A percentile compares a stretch with the other conserved stretches of the same genome.
These are phyloP conservation scores for Austrofundulus limnaeus DNA, from an alignment of 2,113 vertebrate genomes.

Conservation along the genomic window DNA sequence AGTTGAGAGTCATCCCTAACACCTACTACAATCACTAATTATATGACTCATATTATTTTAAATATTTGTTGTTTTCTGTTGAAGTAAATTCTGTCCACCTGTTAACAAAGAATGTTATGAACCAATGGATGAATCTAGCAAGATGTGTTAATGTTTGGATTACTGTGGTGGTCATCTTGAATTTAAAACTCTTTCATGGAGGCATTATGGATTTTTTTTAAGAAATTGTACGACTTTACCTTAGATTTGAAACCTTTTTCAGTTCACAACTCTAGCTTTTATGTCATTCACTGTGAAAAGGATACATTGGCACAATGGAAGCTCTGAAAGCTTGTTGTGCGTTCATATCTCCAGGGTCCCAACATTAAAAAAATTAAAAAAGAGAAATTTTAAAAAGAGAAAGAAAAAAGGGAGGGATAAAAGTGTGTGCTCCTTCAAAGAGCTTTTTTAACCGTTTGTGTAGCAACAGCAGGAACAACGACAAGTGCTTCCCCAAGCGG, in stretches of 20 bases:
- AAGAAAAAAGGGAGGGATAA: too few species aligned
- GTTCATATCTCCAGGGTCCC: constrained; percentile 6
- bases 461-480: constrained; percentile 25
- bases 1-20: too few species aligned
- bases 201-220: neutral
- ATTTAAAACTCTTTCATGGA: too few species aligned
- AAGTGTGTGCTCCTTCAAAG: constrained; percentile 9
- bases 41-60: too few species aligned
- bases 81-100: too few species aligned
- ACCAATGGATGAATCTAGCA: too few species aligned
- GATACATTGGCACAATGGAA: constrained; percentile 30
- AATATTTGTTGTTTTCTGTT: too few species aligned
- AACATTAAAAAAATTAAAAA: constrained; percentile 6
- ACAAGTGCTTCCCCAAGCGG: constrained; percentile 34
- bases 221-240: neutral
- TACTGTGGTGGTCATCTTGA: too few species aligned
- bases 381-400: constrained; percentile 12
- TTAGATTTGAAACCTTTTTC: neutral
- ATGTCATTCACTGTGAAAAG: constrained; percentile 35
- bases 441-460: constrained; percentile 13
- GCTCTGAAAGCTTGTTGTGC: constrained; percentile 14
- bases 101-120: too few species aligned
- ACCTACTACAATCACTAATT: too few species aligned
- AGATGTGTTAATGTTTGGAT: too few species aligned
- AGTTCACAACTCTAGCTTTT: constrained; percentile 31